Conservation (phyloP, 1,140 invertebrate species). For the Lucilia sericata region DNA sequence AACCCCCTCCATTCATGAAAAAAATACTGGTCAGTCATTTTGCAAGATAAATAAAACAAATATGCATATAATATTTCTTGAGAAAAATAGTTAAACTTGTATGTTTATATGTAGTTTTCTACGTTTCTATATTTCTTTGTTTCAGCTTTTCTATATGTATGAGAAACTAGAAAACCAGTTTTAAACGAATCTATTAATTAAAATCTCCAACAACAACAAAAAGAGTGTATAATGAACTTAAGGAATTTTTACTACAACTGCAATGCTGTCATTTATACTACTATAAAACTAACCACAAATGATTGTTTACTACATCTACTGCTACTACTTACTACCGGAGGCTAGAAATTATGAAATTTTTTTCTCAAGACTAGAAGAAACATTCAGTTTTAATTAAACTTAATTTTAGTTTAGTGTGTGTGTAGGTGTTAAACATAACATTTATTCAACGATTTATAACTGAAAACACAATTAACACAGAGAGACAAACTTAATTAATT, state of each 20-base stretch:
- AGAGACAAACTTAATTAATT: not conserved
- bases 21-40: conserved; percentile 1
- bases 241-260: not conserved
- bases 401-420: not conserved
- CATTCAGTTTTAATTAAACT: no score
- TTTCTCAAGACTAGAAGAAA: no score
- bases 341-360: no score
- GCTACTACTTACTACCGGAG: no score
- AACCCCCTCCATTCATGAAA: conserved; percentile 3
- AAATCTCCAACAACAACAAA: not conserved
- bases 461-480: no score
- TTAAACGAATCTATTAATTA: not conserved
- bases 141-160: not conserved
- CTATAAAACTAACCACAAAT: no score
- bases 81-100: not conserved
- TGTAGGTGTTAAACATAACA: not conserved
- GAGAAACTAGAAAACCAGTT: not conserved
- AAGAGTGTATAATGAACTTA: not conserved
- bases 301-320: no score
- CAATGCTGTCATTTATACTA: no score
- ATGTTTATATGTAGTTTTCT: not conserved
- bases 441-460: not conserved
- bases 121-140: not conserved
- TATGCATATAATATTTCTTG: not conserved
- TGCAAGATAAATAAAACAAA: not conserved